Percentiles rank a stretch among this genome's conserved stretches.
Conservation (phyloP, 2,888 invertebrate species). For the Ichneumoninae sp. region DNA sequence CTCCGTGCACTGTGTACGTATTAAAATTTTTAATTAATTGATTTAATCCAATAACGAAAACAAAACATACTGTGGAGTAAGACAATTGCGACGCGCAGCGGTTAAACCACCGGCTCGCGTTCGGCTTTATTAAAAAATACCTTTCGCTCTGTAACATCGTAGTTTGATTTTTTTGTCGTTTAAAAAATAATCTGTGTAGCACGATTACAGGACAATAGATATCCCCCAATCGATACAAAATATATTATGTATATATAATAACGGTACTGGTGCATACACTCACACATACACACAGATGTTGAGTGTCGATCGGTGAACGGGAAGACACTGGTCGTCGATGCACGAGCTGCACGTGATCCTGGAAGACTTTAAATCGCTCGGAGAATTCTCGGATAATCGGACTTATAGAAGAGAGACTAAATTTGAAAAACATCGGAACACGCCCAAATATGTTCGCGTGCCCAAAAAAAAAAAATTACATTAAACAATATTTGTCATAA, state of each 20-base stretch:
- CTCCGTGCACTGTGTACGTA: conserved; percentile 23
- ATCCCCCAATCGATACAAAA: conserved; percentile 45
- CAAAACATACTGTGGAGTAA: conserved; percentile 41
- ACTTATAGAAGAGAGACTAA: not conserved
- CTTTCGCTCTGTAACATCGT: conserved; percentile 52
- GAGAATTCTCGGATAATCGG: conserved; percentile 14
- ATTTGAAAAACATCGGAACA: conserved; percentile 42
- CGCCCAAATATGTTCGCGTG: conserved; percentile 14
- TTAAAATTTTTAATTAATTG: conserved; percentile 26
- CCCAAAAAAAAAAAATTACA: not conserved
- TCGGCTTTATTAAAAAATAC: conserved; percentile 59
- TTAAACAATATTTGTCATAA: conserved; percentile 30
- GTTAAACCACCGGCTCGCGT: conserved; percentile 8
- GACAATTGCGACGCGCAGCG: conserved; percentile 16
- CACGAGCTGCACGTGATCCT: conserved; percentile 19
- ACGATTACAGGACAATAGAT: conserved; percentile 33
- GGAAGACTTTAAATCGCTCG: conserved; percentile 45
- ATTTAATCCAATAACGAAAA: conserved; percentile 34
- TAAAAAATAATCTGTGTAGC: conserved; percentile 29
- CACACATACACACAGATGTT: not conserved
- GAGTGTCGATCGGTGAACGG: conserved; percentile 1
- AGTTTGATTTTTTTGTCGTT: conserved; percentile 49
- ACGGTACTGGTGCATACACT: conserved; percentile 15
- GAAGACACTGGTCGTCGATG: not conserved
- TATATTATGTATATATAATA: conserved; percentile 40